phyloP scores from a whole-genome alignment of 2,888 invertebrate species.

The Amiota minor region DNA sequence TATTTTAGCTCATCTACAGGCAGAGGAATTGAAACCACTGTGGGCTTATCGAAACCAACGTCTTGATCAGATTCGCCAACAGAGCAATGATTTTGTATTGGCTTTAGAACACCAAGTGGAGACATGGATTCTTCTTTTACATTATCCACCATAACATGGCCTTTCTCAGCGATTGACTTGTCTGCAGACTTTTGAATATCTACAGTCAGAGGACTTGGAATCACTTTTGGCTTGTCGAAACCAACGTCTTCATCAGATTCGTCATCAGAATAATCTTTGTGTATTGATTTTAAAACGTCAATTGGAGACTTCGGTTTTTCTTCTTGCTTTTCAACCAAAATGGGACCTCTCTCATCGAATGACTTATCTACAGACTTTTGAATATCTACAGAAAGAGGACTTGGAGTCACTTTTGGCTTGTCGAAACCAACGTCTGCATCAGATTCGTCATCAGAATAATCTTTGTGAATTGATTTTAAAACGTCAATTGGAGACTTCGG shows the following conservation, averaged over 20 bases:
- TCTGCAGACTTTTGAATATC: not conserved
- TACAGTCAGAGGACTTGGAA: not conserved
- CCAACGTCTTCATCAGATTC: constrained; percentile 10
- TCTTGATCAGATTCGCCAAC: constrained; percentile 32
- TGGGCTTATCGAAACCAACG: constrained; percentile 6
- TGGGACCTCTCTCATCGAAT: not conserved
- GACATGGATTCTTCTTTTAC: not conserved
- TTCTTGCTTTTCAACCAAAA: not conserved
- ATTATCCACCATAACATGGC: not conserved
- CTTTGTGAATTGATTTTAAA: constrained; percentile 11
- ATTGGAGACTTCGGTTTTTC: not conserved
- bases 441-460: constrained; percentile 36
- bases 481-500: constrained; percentile 21
- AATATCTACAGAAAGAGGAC: constrained; percentile 24
- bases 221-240: not conserved
- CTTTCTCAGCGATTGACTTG: not conserved
- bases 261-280: constrained; percentile 19
- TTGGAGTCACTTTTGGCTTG: constrained; percentile 23
- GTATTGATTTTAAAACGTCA: not conserved
- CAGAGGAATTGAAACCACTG: constrained; percentile 6
- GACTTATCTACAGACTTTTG: constrained; percentile 28
- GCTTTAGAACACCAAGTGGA: not conserved
- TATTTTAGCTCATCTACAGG: not conserved
- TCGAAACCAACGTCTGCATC: constrained; percentile 28
- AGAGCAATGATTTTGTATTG: constrained; percentile 13